Evolutionary conservation across 2,888 invertebrate species (phyloP).

Genomic region (Penaeus monodon): DNA sequence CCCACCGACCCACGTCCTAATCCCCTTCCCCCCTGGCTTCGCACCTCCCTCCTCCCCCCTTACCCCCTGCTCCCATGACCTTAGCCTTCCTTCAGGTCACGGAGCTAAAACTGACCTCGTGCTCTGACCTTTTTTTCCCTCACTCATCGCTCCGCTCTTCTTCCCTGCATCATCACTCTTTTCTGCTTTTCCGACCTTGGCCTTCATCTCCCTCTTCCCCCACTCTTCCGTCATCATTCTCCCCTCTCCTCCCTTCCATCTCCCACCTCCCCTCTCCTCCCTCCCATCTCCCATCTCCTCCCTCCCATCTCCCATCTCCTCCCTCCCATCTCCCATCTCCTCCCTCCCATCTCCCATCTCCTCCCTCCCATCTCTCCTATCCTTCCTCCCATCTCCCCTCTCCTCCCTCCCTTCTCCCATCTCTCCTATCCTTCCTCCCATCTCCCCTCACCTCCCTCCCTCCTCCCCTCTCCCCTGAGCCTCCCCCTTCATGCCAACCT

Average conservation of each 20-base stretch:
- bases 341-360: neutral
- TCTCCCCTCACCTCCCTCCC: neutral
- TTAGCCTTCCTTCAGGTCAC: too few species aligned
- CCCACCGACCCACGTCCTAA: neutral
- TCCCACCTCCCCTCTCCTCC: neutral
- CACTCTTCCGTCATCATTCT: slow-evolving; percentile 8
- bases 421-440: neutral
- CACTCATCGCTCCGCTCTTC: neutral
- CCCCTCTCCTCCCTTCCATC: neutral
- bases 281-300: neutral
- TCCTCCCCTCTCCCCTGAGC: neutral
- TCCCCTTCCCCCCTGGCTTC: neutral
- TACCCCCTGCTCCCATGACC: neutral
- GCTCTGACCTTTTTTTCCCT: neutral
- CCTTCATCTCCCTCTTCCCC: neutral
- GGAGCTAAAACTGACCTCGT: neutral
- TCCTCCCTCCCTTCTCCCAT: too few species aligned
- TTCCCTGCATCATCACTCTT: neutral
- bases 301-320: neutral
- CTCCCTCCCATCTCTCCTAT: neutral
- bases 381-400: neutral
- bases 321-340: neutral
- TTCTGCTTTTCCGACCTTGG: neutral
- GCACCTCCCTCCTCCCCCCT: too few species aligned
- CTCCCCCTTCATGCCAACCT: too few species aligned